Percentiles rank a stretch among this genome's conserved stretches.
These are phyloP conservation scores for Apis florea DNA, from an alignment of 1,140 invertebrate species.

Conservation along the genomic window DNA sequence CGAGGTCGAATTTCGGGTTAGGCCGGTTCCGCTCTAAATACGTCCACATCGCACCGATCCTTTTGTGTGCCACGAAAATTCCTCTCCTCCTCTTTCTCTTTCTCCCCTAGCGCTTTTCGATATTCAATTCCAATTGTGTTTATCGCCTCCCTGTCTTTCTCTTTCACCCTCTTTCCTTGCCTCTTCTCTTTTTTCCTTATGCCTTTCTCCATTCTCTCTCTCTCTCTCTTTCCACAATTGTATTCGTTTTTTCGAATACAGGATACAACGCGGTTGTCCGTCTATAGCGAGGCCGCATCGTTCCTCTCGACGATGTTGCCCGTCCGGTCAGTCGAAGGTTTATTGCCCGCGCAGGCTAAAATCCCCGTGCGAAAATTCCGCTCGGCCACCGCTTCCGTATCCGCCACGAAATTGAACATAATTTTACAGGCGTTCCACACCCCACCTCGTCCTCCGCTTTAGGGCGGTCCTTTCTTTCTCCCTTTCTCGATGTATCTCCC, in stretches of 20 bases:
- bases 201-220: not conserved
- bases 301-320: conserved; percentile 44
- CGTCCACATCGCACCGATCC: conserved; percentile 30
- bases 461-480: not conserved
- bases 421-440: conserved; percentile 59
- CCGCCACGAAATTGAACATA: conserved; percentile 70
- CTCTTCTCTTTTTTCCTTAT: not conserved
- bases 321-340: conserved; percentile 58
- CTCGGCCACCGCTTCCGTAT: conserved; percentile 61
- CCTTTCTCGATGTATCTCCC: too few relatives aligned
- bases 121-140: conserved; percentile 65
- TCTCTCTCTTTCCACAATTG: not conserved
- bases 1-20: conserved; percentile 46
- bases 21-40: conserved; percentile 58
- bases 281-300: conserved; percentile 5
- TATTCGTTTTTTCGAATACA: conserved; percentile 2
- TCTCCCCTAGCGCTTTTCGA: conserved; percentile 50
- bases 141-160: conserved; percentile 43
- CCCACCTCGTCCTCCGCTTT: not conserved
- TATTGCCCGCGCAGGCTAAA: conserved; percentile 64
- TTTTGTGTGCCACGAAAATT: conserved; percentile 49
- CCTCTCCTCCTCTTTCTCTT: not conserved
- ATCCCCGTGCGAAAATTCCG: conserved; percentile 70
- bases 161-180: not conserved
- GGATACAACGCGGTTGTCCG: conserved; percentile 15